Percentiles rank a stretch among this genome's conserved stretches.
These are phyloP conservation scores for Eucera pruinosa DNA, from an alignment of 2,888 invertebrate species.

Conservation along the genomic window DNA sequence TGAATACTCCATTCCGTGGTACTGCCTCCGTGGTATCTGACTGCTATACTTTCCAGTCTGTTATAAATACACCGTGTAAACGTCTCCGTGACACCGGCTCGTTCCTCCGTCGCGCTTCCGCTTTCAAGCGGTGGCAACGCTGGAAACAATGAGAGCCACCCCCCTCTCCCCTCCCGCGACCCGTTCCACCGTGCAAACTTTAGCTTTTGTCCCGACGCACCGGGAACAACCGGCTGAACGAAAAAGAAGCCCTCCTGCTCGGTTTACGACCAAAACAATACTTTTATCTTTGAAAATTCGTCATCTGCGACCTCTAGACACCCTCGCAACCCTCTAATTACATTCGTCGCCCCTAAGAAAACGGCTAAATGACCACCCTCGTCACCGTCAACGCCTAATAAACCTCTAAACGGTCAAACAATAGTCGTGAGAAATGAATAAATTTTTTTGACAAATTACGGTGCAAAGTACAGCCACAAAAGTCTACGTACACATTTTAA, in stretches of 20 bases:
- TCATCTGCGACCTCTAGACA: background rate
- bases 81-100: constrained; percentile 58
- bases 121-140: constrained; percentile 58
- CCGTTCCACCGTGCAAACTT: constrained; percentile 53
- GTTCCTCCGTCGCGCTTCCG: constrained; percentile 46
- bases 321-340: constrained; percentile 37
- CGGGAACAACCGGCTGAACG: constrained; percentile 28
- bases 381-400: constrained; percentile 28
- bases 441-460: constrained; percentile 32
- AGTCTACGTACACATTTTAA: no score
- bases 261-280: constrained; percentile 53
- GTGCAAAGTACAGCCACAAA: no score
- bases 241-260: constrained; percentile 42
- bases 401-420: constrained; percentile 39
- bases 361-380: constrained; percentile 7
- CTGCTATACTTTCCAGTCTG: constrained; percentile 35
- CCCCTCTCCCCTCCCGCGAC: constrained; percentile 32
- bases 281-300: constrained; percentile 58
- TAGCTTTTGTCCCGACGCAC: constrained; percentile 52
- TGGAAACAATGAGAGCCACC: constrained; percentile 64
- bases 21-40: constrained; percentile 6
- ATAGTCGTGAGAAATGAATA: constrained; percentile 23
- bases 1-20: constrained; percentile 4
- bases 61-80: constrained; percentile 67
- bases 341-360: constrained; percentile 20